Evolutionary conservation across 2,797 vertebrate species (phyloP), one percentile per base, ranked within the genome.

Genomic region (Rhodeus uyekii): DNA sequence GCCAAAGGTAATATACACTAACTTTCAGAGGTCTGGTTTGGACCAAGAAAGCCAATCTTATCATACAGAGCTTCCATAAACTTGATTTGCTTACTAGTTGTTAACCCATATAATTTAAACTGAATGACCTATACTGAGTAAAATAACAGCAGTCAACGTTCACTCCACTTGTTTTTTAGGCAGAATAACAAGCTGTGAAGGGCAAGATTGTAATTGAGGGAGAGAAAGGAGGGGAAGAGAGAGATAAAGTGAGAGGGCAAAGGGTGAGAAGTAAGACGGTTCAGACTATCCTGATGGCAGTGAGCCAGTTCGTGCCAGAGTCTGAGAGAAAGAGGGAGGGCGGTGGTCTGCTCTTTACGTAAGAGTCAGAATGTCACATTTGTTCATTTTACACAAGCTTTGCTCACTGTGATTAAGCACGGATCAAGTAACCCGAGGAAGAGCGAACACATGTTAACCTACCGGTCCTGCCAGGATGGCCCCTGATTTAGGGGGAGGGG

Each of bases 241-340:
- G 53, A 64, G 83, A 76, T 71, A 61, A 73, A 64, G 58, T 75
- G 22, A 75, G 16, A 67, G 68, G 36, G 48, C 67, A 82, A 44
- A 90, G 88, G 71, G 89, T 88, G 86, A 91, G 89, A 90, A 87
- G 88, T 9, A 64, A 81, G 87, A 85, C 85, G 80, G 87, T 90
- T 78, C 64, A 82, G 19, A 82, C 50, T 65, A 60, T 74, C 10
- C 63, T 39, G 16, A 53, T 50, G 42, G 53, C 53, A 36, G 74
- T 3, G 5, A 74, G 76, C 50, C 24, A 71, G 46, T 74, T 76
- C 39, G 24, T 18, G 61, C 18, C 32, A 36, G 65, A 67, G 67
- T 71, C 29, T 39, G 69, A 65, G 53, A 53, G n/a, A 83, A 58
- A 9, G 19, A 50, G 50, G 64, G n/a, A 53, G 16, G 55, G 39